phyloP scores from a whole-genome alignment of 2,797 vertebrate genomes.

The Etheostoma nigrum region DNA sequence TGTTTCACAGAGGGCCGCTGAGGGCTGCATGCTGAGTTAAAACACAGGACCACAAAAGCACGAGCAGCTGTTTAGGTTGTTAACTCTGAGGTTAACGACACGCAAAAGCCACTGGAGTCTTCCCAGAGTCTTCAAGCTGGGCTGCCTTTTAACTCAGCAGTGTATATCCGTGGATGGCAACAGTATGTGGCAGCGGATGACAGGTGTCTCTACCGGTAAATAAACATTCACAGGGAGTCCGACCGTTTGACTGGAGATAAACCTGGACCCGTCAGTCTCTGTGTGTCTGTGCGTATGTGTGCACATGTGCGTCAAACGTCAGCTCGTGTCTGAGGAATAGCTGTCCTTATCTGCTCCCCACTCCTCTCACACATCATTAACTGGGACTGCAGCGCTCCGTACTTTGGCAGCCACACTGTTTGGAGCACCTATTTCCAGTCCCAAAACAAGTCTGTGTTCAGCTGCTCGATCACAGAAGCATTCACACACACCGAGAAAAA shows the following conservation, averaged over 20 bases:
- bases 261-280: constrained; percentile 72
- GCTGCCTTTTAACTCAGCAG: constrained; percentile 76
- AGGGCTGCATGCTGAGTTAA: constrained; percentile 78
- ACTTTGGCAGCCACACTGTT: constrained; percentile 65
- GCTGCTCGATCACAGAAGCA: constrained; percentile 42
- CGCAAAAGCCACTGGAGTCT: constrained; percentile 66
- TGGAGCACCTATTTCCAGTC: constrained; percentile 60
- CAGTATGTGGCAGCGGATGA: constrained; percentile 69
- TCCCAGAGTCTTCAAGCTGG: constrained; percentile 62
- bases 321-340: constrained; percentile 56
- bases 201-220: constrained; percentile 62
- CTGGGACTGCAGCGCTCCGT: constrained; percentile 56
- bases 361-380: constrained; percentile 77
- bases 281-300: constrained; percentile 39
- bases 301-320: constrained; percentile 46
- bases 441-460: constrained; percentile 59
- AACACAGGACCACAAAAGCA: constrained; percentile 74
- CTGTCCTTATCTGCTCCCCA: constrained; percentile 71
- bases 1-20: constrained; percentile 76
- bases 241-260: constrained; percentile 71
- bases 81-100: constrained; percentile 81
- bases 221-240: constrained; percentile 65
- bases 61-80: constrained; percentile 79
- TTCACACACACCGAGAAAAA: constrained; percentile 27
- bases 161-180: constrained; percentile 58